phyloP scores from a whole-genome alignment of 2,797 vertebrate species.

The Buphagus erythrorhynchus region DNA sequence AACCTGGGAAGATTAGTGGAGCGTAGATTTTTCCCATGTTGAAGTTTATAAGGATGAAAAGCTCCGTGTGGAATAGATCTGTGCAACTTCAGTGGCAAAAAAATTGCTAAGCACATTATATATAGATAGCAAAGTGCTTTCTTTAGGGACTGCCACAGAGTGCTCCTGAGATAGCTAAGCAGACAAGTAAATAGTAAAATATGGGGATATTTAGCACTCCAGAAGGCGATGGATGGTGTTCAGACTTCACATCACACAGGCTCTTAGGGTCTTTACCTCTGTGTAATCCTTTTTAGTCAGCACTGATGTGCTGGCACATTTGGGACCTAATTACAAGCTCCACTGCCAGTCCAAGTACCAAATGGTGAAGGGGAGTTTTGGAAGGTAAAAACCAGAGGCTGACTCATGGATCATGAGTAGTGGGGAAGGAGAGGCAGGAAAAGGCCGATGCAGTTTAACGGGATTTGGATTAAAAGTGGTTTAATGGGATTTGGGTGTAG shows the following conservation, averaged over 20 bases:
- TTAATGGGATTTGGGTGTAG: conserved; percentile 3
- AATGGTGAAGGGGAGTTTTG: not conserved
- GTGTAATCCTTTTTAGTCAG: not conserved
- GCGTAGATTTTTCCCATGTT: not conserved
- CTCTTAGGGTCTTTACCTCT: not conserved
- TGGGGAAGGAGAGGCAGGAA: not conserved
- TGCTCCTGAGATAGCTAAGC: not conserved
- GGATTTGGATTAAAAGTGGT: not conserved
- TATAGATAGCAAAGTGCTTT: conserved; percentile 44
- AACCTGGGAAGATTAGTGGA: not conserved
- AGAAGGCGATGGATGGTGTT: not conserved
- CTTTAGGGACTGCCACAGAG: conserved; percentile 16
- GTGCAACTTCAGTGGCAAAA: conserved; percentile 5
- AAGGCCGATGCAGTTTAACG: not conserved
- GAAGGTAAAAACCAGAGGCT: not conserved
- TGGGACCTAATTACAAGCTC: not conserved
- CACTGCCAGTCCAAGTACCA: not conserved
- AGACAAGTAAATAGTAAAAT: conserved; percentile 6
- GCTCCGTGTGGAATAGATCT: not conserved
- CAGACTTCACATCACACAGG: not conserved
- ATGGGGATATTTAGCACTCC: conserved; percentile 32
- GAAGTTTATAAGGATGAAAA: conserved; percentile 21
- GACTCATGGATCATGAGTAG: not conserved
- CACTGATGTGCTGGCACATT: not conserved
- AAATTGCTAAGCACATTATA: not conserved